A percentile compares a stretch with the other conserved stretches of the same genome.
Evolutionary conservation across 2,797 vertebrate species (phyloP).

Genomic region (Myoxocephalus aenaeus): DNA sequence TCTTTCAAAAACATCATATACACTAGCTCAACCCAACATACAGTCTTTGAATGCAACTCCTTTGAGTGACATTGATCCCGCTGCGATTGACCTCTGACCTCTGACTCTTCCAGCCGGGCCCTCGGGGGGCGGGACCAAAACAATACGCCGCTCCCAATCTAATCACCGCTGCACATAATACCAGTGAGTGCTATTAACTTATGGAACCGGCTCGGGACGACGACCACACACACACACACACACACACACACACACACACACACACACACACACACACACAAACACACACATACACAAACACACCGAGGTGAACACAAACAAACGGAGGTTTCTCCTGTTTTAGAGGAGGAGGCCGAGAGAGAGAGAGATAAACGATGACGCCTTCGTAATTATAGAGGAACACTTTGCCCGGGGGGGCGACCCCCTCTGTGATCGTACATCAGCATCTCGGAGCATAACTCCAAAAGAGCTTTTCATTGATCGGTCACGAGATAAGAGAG

Average conservation of each 20-base stretch:
- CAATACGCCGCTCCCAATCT: slow-evolving; percentile 76
- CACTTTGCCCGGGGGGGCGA: slow-evolving; percentile 50
- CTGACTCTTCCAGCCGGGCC: slow-evolving; percentile 69
- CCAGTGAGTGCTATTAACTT: slow-evolving; percentile 83
- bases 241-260: background rate
- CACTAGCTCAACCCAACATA: slow-evolving; percentile 30
- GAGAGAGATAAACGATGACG: slow-evolving; percentile 52
- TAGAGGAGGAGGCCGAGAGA: slow-evolving; percentile 29
- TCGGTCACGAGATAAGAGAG: slow-evolving; percentile 71
- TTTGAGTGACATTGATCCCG: slow-evolving; percentile 78
- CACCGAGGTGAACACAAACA: no score
- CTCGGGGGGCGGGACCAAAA: slow-evolving; percentile 46
- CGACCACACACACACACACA: slow-evolving; percentile 20
- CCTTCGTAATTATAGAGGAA: slow-evolving; percentile 66
- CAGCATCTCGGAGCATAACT: slow-evolving; percentile 61
- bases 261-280: slow-evolving; percentile 3
- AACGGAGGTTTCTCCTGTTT: background rate
- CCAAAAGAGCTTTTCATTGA: slow-evolving; percentile 76
- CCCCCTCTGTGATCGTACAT: slow-evolving; percentile 50
- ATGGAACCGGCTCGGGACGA: slow-evolving; percentile 56
- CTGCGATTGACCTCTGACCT: slow-evolving; percentile 78
- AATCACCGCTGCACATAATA: slow-evolving; percentile 81
- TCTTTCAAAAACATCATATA: slow-evolving; percentile 18
- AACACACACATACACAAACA: background rate
- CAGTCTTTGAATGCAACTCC: slow-evolving; percentile 58